phyloP scores from a whole-genome alignment of 2,797 vertebrate species.

The Nasua narica region DNA sequence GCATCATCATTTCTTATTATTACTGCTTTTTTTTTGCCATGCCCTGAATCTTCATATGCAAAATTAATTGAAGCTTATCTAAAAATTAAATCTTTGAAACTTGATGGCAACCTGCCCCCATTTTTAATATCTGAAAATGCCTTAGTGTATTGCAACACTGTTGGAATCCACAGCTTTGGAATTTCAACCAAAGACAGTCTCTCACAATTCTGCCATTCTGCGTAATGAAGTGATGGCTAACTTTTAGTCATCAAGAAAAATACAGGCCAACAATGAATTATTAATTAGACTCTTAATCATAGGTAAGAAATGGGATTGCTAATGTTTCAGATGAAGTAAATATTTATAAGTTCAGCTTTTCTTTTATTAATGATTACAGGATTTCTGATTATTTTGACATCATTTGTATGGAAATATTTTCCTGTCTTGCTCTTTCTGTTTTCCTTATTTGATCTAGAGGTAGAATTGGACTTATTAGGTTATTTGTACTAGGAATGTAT shows the following conservation, averaged over 20 bases:
- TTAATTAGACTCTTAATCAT: not conserved
- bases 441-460: not conserved
- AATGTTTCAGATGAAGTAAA: not conserved
- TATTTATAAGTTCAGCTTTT: not conserved
- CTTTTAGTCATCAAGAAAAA: not conserved
- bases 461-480: not conserved
- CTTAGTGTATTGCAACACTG: not conserved
- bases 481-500: not conserved
- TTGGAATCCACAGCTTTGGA: not conserved
- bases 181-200: not conserved
- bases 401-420: not conserved
- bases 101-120: not conserved
- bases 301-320: not conserved
- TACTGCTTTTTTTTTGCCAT: not conserved
- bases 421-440: not conserved
- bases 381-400: not conserved
- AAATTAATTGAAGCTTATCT: not conserved
- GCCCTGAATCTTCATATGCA: not conserved
- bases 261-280: not conserved
- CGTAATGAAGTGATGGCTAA: not conserved
- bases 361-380: not conserved
- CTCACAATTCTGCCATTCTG: not conserved
- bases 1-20: not conserved
- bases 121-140: not conserved
- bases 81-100: not conserved